These are phyloP conservation scores for Drosophila siamana DNA, from an alignment of 2,888 invertebrate genomes.

Conservation along the genomic window DNA sequence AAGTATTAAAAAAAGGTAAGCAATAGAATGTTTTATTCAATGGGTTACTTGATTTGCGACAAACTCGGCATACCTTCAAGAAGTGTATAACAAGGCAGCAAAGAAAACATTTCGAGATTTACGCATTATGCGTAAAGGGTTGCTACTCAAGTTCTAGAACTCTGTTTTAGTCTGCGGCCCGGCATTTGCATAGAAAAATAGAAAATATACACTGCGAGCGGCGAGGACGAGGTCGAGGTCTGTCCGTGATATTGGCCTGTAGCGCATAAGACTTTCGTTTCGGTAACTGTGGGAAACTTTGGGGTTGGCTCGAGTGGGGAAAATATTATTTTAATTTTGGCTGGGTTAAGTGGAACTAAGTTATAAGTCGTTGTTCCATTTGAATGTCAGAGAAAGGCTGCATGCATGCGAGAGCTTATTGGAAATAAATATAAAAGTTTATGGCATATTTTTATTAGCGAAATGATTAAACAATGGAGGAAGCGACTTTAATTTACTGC, in stretches of 20 bases:
- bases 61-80: not conserved
- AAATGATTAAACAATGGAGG: conserved; percentile 23
- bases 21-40: not conserved
- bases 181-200: conserved; percentile 80
- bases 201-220: conserved; percentile 31
- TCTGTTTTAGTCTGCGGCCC: conserved; percentile 36
- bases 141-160: conserved; percentile 44
- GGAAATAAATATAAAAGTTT: conserved; percentile 20
- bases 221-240: not conserved
- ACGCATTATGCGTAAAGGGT: conserved; percentile 76
- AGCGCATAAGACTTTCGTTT: conserved; percentile 26
- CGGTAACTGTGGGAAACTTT: conserved; percentile 18
- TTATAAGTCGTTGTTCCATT: conserved; percentile 19
- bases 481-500: conserved; percentile 56
- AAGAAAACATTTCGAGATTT: conserved; percentile 80
- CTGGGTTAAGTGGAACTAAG: conserved; percentile 58
- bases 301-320: conserved; percentile 55
- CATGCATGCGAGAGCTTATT: conserved; percentile 7
- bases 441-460: conserved; percentile 19
- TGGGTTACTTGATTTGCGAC: not conserved
- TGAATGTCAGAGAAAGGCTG: conserved; percentile 5
- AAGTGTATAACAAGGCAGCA: conserved; percentile 54
- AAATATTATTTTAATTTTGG: conserved; percentile 83
- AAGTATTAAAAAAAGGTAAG: not conserved
- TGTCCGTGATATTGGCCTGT: conserved; percentile 25